These are phyloP conservation scores for Daphoenositta chrysoptera DNA, from an alignment of 2,113 vertebrate genomes.

Conservation along the genomic window DNA sequence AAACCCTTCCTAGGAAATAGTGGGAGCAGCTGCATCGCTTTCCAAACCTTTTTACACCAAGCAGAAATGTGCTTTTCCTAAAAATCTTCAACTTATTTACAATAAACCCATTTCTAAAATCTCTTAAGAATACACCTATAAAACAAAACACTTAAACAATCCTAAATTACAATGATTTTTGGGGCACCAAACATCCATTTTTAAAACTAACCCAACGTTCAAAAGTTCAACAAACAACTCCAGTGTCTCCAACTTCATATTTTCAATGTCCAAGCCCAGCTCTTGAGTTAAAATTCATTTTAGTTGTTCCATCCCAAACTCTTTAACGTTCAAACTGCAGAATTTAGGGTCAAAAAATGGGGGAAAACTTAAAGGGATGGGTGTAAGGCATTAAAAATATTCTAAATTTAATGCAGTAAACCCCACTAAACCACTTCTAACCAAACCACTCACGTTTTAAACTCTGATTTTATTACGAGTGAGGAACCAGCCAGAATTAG, in stretches of 20 bases:
- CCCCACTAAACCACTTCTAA: rapidly evolving
- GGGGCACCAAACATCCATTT: neutral
- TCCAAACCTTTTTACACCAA: neutral
- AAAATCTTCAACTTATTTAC: rapidly evolving
- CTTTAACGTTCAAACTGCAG: rapidly evolving
- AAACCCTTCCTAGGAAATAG: neutral
- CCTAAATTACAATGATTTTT: neutral
- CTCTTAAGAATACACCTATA: rapidly evolving
- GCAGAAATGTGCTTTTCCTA: rapidly evolving
- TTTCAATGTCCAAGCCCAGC: rapidly evolving
- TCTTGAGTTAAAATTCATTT: neutral
- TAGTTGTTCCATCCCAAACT: neutral
- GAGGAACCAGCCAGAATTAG: neutral
- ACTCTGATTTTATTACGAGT: rapidly evolving
- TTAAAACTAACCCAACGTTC: neutral
- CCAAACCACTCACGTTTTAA: rapidly evolving
- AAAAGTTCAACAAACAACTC: neutral
- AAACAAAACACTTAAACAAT: neutral
- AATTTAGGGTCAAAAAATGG: neutral
- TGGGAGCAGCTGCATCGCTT: rapidly evolving
- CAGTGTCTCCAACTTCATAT: rapidly evolving
- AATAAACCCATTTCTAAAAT: rapidly evolving
- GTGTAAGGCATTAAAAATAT: rapidly evolving
- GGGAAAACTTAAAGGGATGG: neutral
- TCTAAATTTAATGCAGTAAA: rapidly evolving